These are phyloP conservation scores for Oscheius sp. DNA, from an alignment of 2,888 invertebrate genomes.

Conservation along the genomic window DNA sequence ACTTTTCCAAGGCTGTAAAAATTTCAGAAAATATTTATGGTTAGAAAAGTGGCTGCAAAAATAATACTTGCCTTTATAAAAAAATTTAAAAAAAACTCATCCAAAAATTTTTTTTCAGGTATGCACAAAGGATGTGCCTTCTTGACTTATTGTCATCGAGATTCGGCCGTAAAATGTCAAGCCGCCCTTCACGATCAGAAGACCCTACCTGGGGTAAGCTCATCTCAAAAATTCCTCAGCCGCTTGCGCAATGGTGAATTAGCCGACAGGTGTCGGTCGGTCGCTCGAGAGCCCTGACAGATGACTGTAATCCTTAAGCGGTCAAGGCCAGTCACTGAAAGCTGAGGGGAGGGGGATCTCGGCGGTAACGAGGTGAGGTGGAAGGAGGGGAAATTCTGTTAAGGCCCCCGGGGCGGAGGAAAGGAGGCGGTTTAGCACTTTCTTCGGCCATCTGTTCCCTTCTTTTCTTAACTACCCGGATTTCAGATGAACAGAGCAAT, in stretches of 20 bases:
- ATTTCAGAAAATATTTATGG: too few relatives aligned
- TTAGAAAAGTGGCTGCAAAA: too few relatives aligned
- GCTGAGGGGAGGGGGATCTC: background rate
- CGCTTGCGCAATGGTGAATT: constrained; percentile 3
- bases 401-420: background rate
- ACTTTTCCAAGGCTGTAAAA: too few relatives aligned
- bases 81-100: too few relatives aligned
- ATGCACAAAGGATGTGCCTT: constrained; percentile 99
- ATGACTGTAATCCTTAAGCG: constrained; percentile 18
- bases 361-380: constrained; percentile 16
- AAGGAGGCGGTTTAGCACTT: background rate
- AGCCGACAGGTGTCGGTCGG: constrained; percentile 20
- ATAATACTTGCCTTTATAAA: too few relatives aligned
- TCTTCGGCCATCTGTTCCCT: background rate
- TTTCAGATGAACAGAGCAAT: constrained; percentile 99
- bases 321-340: background rate
- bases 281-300: constrained; percentile 17
- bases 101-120: constrained; percentile 73
- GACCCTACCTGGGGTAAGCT: constrained; percentile 94
- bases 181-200: constrained; percentile 95
- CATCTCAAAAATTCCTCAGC: background rate
- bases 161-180: constrained; percentile 91
- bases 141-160: constrained; percentile 95
- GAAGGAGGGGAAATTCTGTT: constrained; percentile 15
- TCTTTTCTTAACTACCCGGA: background rate